Evolutionary conservation across 2,113 vertebrate species (phyloP).

Genomic region (Tenrec ecaudatus): DNA sequence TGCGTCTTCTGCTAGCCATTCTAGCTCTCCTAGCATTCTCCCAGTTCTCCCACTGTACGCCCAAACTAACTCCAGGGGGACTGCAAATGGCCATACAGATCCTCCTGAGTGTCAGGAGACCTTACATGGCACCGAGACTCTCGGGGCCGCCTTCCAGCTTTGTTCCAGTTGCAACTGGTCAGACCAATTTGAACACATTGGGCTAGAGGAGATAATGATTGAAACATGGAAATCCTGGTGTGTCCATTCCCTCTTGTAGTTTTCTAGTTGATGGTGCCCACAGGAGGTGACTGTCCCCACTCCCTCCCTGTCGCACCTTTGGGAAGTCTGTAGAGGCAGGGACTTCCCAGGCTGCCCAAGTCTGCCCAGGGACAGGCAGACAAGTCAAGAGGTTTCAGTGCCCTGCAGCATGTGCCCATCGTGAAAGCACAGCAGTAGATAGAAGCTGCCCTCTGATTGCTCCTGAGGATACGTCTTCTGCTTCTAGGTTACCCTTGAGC

Average conservation of each 20-base stretch:
- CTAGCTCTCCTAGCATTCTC: background rate
- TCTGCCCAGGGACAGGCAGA: background rate
- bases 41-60: background rate
- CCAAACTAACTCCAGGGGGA: background rate
- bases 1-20: background rate
- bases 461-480: fast-evolving
- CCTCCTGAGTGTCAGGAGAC: background rate
- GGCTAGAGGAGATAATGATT: background rate
- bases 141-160: background rate
- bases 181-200: constrained; percentile 13
- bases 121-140: background rate
- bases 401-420: background rate
- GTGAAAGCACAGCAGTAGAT: background rate
- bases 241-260: background rate
- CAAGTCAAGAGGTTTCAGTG: fast-evolving
- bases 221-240: background rate
- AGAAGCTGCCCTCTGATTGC: fast-evolving
- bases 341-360: no score
- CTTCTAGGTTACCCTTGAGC: background rate
- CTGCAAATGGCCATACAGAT: background rate
- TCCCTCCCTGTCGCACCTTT: background rate
- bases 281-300: background rate
- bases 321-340: background rate
- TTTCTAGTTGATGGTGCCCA: background rate
- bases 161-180: background rate